Evolutionary conservation across 2,888 invertebrate species (phyloP), one percentile per base, ranked within the genome.

Genomic region (Leucoma salicis): DNA sequence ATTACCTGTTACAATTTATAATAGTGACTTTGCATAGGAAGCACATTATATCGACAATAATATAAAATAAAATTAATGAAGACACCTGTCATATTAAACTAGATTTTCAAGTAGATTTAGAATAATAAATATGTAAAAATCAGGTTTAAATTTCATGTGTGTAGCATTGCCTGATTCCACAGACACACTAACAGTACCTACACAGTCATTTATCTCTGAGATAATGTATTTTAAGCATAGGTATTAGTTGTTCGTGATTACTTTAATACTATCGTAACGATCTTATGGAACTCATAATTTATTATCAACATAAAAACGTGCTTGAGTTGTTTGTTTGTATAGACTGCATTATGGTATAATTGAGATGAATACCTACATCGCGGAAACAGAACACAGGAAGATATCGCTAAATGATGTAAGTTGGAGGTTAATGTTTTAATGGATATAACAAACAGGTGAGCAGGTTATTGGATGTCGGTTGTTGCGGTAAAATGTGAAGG

Each of bases 401-500:
- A 72, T 74, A 76, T 68, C 42, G 63, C 63, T 72, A 71, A 70
- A 66, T 68, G 71, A 66, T 72, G 55, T 75, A 69, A 66, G 75
- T 73, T 80, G 75, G 78, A 83, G 84, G 82, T 82, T 82, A 82
- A 78, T 74, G 74, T 69, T 77, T 72, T 64, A 70, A 73, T 73
- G 68, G 76, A 69, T 73, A 50, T 57, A 82, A 73, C 77, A 79
- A 76, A 76, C 78, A 74, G 74, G 69, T 58, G 74, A 74, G 70
- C 58, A 70, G 65, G 66, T 67, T 68, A 74, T 74, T 74, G 74
- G 71, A 55, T 66, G 69, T 63, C 61, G 63, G 57, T 63, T 60
- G 62, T 53, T 65, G 65, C 78, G 80, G 80, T 81, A 76, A 74
- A 72, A 79, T 79, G 76, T 80, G 82, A 85, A 84, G 85, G 82